Base-by-base conservation (phyloP, 2,888 invertebrate species). In the Micoletzkya japonica region DNA sequence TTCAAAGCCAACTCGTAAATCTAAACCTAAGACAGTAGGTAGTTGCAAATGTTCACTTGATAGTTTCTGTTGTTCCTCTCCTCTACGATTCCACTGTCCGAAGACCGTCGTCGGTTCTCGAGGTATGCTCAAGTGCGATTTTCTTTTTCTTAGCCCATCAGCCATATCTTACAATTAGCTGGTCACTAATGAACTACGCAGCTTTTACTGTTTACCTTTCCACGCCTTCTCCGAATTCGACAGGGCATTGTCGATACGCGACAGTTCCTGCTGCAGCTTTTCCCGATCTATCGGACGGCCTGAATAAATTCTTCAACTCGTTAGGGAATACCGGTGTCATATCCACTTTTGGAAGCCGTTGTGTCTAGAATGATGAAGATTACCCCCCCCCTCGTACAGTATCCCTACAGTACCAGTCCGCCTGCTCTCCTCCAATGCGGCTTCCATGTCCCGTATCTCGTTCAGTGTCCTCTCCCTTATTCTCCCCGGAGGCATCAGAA, bases 261-360 rank as follows among this genome's bases (percentile, higher is more conserved):
- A 39, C 57, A 67, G 28, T 20, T 67, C 67, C 28, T 67, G 54
- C 57, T 67, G 49, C 44, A 67, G 14, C 26, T 44, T 54, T 28
- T 56, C 24, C n/a, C 67, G 37, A 39, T 67, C 67, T n/a, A 57
- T 67, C 67, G 56, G 54, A 30, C 56, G 39, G 20, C 57, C 67
- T 67, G 66, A 10, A 54, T 10, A 26, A 58, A 32, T 4, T 4
- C n/a, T n/a, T n/a, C n/a, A n/a, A n/a, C n/a, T n/a, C n/a, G n/a
- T n/a, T n/a, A n/a, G n/a, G n/a, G n/a, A n/a, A n/a, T n/a, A n/a
- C n/a, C n/a, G n/a, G n/a, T n/a, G n/a, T n/a, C n/a, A n/a, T n/a
- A n/a, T n/a, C n/a, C n/a, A n/a, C n/a, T n/a, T n/a, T n/a, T n/a
- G n/a, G n/a, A n/a, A n/a, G n/a, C n/a, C n/a, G n/a, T n/a, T n/a